Evolutionary conservation across 1,140 invertebrate species (phyloP).

Genomic region (Bombus waltoni): DNA sequence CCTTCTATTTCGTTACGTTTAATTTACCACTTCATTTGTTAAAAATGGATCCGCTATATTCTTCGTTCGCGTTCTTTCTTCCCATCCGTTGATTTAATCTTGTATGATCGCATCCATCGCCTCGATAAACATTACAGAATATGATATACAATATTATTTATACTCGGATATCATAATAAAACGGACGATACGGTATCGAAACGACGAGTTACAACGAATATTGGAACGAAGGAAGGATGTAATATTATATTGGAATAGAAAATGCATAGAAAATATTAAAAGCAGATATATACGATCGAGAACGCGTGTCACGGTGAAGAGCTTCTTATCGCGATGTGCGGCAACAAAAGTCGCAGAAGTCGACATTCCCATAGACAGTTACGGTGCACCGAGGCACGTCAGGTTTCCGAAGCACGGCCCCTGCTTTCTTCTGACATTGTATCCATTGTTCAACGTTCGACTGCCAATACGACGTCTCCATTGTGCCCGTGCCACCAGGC

Average conservation of each 20-base stretch:
- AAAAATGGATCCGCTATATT: background rate
- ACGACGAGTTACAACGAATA: no score
- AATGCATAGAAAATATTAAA: no score
- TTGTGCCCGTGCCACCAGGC: constrained; percentile 58
- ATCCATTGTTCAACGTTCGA: constrained; percentile 65
- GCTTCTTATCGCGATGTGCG: constrained; percentile 27
- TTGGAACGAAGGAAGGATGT: no score
- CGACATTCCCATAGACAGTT: constrained; percentile 26
- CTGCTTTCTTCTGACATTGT: constrained; percentile 61
- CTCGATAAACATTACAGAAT: no score
- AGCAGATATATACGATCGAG: background rate
- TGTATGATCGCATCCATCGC: background rate
- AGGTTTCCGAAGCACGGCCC: constrained; percentile 34
- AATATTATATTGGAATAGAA: no score
- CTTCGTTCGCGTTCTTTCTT: background rate
- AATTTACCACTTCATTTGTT: no score
- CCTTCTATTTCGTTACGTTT: no score
- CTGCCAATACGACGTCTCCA: constrained; percentile 67
- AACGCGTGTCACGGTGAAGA: background rate
- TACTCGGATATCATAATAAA: no score
- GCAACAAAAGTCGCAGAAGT: constrained; percentile 14
- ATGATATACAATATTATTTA: no score
- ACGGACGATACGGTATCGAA: no score
- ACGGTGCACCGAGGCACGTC: constrained; percentile 41
- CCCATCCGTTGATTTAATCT: background rate